These are phyloP conservation scores for Ommatoiulus sabulosus DNA, from an alignment of 2,888 invertebrate genomes.

Conservation along the genomic window DNA sequence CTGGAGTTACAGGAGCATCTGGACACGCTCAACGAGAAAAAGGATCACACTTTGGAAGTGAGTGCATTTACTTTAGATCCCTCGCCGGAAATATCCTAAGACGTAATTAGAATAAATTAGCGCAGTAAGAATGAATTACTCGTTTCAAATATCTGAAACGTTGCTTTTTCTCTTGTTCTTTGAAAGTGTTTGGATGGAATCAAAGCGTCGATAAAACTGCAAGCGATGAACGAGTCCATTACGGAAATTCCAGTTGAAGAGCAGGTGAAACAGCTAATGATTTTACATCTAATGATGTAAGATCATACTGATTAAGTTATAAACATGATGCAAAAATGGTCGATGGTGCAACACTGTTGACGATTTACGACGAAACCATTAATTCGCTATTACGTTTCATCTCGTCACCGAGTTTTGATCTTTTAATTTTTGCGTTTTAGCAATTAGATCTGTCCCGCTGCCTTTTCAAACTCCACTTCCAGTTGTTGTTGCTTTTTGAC, in stretches of 20 bases:
- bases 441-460: constrained; percentile 85
- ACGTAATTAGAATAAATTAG: not conserved
- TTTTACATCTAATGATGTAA: not conserved
- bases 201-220: constrained; percentile 69
- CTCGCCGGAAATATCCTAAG: not conserved
- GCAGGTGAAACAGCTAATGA: constrained; percentile 56
- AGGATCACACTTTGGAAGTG: constrained; percentile 81
- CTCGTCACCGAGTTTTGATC: not conserved
- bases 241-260: constrained; percentile 70
- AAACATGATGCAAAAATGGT: not conserved
- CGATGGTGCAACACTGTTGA: too few relatives aligned
- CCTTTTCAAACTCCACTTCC: constrained; percentile 92
- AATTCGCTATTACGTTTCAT: too few relatives aligned
- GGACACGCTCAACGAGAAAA: constrained; percentile 92
- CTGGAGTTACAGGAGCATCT: constrained; percentile 95
- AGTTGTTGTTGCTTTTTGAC: constrained; percentile 87
- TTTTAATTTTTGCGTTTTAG: constrained; percentile 67
- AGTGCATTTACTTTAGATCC: constrained; percentile 49
- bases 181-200: constrained; percentile 68
- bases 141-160: constrained; percentile 36
- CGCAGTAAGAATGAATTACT: not conserved
- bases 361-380: too few relatives aligned
- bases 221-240: constrained; percentile 72
- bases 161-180: constrained; percentile 36
- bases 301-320: not conserved